Evolutionary conservation across 2,888 invertebrate genomes (phyloP), one percentile per base, ranked within the genome.

Genomic region (Drosophila helvetica): DNA sequence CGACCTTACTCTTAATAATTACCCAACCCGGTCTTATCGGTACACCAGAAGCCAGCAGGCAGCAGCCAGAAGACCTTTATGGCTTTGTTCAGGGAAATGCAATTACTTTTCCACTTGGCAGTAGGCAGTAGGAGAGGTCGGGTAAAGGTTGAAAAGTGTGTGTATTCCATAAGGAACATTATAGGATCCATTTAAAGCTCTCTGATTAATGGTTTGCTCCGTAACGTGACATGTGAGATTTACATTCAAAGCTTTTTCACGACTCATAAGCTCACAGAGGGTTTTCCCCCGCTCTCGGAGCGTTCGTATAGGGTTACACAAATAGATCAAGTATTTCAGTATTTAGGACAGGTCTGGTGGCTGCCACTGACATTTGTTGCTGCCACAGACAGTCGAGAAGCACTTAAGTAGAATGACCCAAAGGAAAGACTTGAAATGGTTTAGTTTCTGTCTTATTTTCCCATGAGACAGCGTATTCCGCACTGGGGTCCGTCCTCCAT

Each of bases 291-390:
- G 8, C 30, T 7, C 1, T 10, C 15, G 38, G 7, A n/a, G 38
- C 30, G 15, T 27, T 30, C 50, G 1, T 17, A 10, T 9, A 27
- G n/a, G 1, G 27, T 38, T 27, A n/a, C 42, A 33, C n/a, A 56
- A 69, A 69, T 65, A 65, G 70, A 43, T 69, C 57, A 69, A 65
- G 65, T 42, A 33, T 18, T 22, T 51, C 25, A 12, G 65, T n/a
- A n/a, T 27, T 65, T 8, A 42, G 27, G 19, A 43, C 58, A 27
- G 22, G n/a, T 7, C 18, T 43, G 18, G 48, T 43, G 42, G 22
- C 68, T 68, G 65, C 22, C 65, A 30, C 45, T 52, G 64, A 67
- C 64, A 68, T 68, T 65, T 65, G 64, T 68, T 54, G 64, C 64
- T 65, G 64, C 69, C 68, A 12, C 43, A 57, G 58, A 57, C 70